A percentile compares a stretch with the other conserved stretches of the same genome.
Conservation (phyloP, 2,797 vertebrate species). For the Cercopithecus hamlyni region DNA sequence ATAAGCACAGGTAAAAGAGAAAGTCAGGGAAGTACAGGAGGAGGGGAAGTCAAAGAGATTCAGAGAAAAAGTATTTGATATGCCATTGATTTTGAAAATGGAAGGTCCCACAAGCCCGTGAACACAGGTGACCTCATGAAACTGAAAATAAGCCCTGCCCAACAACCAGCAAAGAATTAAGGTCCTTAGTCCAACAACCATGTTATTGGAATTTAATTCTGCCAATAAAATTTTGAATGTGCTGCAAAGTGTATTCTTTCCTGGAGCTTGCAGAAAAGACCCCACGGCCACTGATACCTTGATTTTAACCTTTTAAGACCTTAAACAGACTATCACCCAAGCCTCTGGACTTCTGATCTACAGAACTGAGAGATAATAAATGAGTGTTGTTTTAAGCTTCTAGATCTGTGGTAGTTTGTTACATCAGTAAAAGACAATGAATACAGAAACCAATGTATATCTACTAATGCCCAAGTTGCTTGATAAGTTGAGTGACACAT, state of each 20-base stretch:
- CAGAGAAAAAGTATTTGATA: neutral
- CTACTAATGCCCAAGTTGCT: neutral
- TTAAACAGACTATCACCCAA: neutral
- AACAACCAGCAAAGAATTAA: neutral
- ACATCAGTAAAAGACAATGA: neutral
- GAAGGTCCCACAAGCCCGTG: neutral
- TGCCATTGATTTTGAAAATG: neutral
- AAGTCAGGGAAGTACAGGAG: neutral
- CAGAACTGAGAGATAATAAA: neutral
- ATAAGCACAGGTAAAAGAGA: neutral
- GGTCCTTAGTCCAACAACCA: neutral
- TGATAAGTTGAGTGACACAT: neutral
- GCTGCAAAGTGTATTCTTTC: neutral
- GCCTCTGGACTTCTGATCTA: neutral
- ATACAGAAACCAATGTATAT: neutral
- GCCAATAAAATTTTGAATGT: neutral
- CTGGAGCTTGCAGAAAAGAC: neutral
- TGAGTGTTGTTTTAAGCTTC: neutral
- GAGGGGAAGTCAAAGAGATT: neutral
- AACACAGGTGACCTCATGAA: neutral
- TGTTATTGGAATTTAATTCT: neutral
- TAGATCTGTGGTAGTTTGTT: neutral
- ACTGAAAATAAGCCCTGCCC: neutral
- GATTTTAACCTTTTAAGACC: neutral
- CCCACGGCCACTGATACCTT: neutral